These are phyloP conservation scores for Ruditapes philippinarum DNA, from an alignment of 1,140 invertebrate genomes.

Conservation along the genomic window DNA sequence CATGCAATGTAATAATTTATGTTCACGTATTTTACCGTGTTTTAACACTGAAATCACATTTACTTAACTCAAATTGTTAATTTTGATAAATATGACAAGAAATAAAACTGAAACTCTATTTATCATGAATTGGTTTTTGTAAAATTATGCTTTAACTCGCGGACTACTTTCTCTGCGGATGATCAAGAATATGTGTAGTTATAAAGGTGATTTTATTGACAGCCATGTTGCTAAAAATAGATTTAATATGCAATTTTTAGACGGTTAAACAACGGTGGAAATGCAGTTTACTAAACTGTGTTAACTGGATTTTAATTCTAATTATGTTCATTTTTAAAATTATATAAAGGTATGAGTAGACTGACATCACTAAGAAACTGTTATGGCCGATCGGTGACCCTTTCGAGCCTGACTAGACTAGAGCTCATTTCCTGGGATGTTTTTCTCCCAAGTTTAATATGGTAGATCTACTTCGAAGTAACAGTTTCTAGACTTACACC, in stretches of 20 bases:
- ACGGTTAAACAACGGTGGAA: background rate
- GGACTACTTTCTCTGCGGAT: conserved; percentile 48
- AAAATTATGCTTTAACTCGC: background rate
- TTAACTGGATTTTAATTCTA: too few species aligned
- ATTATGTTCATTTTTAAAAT: too few species aligned
- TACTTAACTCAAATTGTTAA: background rate
- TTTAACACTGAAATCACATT: background rate
- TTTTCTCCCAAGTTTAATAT: too few species aligned
- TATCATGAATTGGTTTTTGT: too few species aligned
- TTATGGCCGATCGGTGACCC: too few species aligned
- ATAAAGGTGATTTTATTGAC: conserved; percentile 55
- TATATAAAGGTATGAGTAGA: too few species aligned
- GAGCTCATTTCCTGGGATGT: too few species aligned
- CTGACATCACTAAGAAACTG: too few species aligned
- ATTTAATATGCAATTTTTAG: conserved; percentile 40
- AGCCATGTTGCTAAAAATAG: conserved; percentile 50
- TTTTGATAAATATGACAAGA: background rate
- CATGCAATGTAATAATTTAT: conserved; percentile 55
- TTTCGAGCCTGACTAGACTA: too few species aligned
- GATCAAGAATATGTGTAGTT: background rate
- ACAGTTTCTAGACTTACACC: conserved; percentile 11
- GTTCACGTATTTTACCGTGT: background rate
- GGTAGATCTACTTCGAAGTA: too few species aligned
- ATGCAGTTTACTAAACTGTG: too few species aligned
- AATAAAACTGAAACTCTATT: too few species aligned